Base-by-base conservation (phyloP, 2,888 invertebrate genomes). In the Tethea ocularis region DNA sequence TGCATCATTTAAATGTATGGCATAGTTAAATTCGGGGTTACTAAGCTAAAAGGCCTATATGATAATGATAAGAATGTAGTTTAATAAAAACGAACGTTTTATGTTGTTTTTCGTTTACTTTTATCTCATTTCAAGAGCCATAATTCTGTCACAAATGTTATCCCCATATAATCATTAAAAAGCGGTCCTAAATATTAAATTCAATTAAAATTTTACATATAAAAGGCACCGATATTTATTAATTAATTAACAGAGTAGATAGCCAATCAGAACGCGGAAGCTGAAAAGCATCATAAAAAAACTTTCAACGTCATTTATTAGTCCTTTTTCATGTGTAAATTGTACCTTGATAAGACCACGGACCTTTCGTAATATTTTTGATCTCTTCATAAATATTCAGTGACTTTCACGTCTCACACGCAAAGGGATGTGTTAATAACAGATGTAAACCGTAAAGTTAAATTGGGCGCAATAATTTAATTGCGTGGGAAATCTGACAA, bases 341-440 rank as follows among this genome's bases (percentile, higher is more conserved):
- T 83, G 77, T 80, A 77, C 71, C 77, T 81, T 80, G 81, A 80
- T 81, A 82, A 78, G 74, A 75, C 58, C 46, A 69, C 66, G 66
- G 69, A 69, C 70, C 71, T 79, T 81, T 80, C 74, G 71, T 72
- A 69, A 78, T 77, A 71, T 69, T 75, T 82, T 78, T 82, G 80
- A 79, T 82, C 75, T 80, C 77, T 82, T 86, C 83, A 87, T 88
- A 86, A 89, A 90, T 88, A 89, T 88, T 84, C 82, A 84, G 79
- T 55, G 67, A 77, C 90, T 90, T 89, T 91, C 88, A 78, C 86
- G 72, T 74, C 67, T 74, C 75, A 75, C 81, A 84, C 80, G 78
- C 79, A 59, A 83, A 83, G 84, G 84, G 79, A 71, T 73, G 77
- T 79, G 74, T 72, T 75, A 76, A 74, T 68, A 71, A 64, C 66